Evolutionary conservation across 2,113 vertebrate species (phyloP).

Genomic region (Muntiacus muntjak): DNA sequence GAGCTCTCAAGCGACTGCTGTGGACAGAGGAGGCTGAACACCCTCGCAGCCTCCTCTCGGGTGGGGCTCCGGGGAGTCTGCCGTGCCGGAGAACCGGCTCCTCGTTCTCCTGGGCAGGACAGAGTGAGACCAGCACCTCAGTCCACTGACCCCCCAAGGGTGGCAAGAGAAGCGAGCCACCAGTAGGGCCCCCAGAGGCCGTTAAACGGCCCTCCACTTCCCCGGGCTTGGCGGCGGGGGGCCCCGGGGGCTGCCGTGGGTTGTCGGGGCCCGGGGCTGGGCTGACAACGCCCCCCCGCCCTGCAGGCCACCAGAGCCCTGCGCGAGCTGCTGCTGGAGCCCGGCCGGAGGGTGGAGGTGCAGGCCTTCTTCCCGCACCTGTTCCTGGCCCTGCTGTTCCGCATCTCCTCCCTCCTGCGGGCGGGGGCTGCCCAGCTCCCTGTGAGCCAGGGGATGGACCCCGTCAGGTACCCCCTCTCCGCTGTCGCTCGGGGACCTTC

Average conservation of each 20-base stretch:
- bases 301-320: constrained; percentile 60
- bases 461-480: constrained; percentile 27
- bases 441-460: not conserved
- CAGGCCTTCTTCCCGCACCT: constrained; percentile 39
- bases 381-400: constrained; percentile 46
- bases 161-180: accelerated
- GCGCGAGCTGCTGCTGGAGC: constrained; percentile 38
- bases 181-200: not conserved
- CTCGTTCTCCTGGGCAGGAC: not conserved
- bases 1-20: not conserved
- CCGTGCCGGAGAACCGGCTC: not conserved
- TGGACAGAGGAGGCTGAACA: not conserved
- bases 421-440: accelerated
- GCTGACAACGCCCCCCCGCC: accelerated
- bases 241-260: accelerated
- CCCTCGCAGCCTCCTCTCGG: not conserved
- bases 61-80: not conserved
- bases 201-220: not conserved
- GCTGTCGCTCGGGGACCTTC: accelerated
- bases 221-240: not conserved
- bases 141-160: not conserved
- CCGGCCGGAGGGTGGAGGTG: not conserved
- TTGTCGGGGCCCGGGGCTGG: accelerated
- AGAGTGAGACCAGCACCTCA: not conserved
- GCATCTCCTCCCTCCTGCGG: not conserved